A percentile compares a stretch with the other conserved stretches of the same genome.
Evolutionary conservation across 2,797 vertebrate species (phyloP).

Genomic region (Apodemus agrarius): DNA sequence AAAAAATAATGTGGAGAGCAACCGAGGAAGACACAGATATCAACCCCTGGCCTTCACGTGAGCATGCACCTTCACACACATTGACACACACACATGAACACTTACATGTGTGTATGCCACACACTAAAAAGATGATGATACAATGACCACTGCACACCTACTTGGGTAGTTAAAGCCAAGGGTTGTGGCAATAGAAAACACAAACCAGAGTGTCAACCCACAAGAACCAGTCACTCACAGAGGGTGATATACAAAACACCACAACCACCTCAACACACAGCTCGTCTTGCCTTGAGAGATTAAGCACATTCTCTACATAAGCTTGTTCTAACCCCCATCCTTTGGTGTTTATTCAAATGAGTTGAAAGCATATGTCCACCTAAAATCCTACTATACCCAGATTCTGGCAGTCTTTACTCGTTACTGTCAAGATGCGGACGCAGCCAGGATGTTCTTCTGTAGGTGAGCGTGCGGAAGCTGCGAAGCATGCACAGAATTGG

Average conservation of each 20-base stretch:
- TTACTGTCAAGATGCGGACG: neutral
- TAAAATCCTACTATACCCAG: neutral
- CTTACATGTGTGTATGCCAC: neutral
- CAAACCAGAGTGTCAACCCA: rapidly evolving
- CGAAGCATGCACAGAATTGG: neutral
- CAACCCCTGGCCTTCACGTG: neutral
- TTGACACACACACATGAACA: neutral
- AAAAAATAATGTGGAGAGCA: neutral
- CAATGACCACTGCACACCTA: neutral
- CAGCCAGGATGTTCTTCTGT: neutral
- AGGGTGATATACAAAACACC: no score
- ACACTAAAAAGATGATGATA: neutral
- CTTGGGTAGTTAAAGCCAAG: neutral
- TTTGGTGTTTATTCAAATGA: neutral
- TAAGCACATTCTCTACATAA: neutral
- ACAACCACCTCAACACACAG: neutral
- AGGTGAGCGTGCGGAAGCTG: neutral
- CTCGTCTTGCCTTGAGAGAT: neutral
- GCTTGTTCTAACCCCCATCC: neutral
- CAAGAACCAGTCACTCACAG: neutral
- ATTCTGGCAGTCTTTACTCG: neutral
- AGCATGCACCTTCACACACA: neutral
- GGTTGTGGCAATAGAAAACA: neutral
- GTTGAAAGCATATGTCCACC: neutral
- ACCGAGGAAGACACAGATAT: neutral